phyloP scores from a whole-genome alignment of 2,113 vertebrate species.

The Petroica traversi region DNA sequence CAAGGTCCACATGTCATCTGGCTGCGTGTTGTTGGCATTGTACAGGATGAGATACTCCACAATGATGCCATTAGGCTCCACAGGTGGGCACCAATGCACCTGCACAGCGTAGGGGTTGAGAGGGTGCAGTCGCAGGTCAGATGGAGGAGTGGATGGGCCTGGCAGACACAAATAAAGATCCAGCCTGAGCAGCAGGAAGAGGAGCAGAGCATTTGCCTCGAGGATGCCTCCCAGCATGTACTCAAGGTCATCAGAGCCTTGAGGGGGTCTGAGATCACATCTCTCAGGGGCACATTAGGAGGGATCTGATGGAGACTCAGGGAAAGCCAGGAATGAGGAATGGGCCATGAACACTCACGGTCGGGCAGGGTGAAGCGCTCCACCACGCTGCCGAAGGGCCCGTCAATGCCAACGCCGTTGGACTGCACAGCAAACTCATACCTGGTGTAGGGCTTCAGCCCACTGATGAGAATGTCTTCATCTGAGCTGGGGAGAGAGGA shows the following conservation, averaged over 20 bases:
- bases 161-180: not conserved
- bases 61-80: slow-evolving; percentile 92
- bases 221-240: not conserved
- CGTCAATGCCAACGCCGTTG: slow-evolving; percentile 82
- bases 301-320: not conserved
- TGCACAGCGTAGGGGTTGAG: slow-evolving; percentile 87
- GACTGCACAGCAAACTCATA: slow-evolving; percentile 96
- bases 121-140: slow-evolving; percentile 86
- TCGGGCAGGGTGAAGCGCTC: slow-evolving; percentile 90
- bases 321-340: not conserved
- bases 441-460: slow-evolving; percentile 91
- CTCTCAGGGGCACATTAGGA: not conserved
- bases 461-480: slow-evolving; percentile 89
- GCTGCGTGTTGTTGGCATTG: slow-evolving; percentile 84
- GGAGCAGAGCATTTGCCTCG: not conserved
- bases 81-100: slow-evolving; percentile 92
- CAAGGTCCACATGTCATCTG: slow-evolving; percentile 89
- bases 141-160: slow-evolving; percentile 91
- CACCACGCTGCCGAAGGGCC: slow-evolving; percentile 89
- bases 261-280: not conserved
- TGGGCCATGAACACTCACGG: slow-evolving; percentile 76
- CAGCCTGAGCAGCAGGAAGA: not conserved
- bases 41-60: slow-evolving; percentile 89
- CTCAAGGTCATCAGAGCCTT: not conserved
- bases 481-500: slow-evolving; percentile 76